Evolutionary conservation across 2,888 invertebrate species (phyloP).

Genomic region (Elegia similella): DNA sequence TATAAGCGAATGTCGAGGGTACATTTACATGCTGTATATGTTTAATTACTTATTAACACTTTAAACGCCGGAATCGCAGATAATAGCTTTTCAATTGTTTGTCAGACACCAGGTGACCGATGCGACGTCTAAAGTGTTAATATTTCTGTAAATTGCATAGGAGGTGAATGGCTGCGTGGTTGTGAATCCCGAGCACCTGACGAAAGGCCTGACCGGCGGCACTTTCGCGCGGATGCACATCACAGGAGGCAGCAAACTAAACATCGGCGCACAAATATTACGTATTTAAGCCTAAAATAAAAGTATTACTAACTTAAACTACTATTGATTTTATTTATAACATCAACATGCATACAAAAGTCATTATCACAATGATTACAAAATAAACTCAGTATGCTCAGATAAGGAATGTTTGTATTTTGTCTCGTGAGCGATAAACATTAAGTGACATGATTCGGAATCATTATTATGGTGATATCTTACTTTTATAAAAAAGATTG

Average conservation of each 20-base stretch:
- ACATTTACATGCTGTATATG: too few relatives aligned
- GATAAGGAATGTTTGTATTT: constrained; percentile 3
- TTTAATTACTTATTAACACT: too few relatives aligned
- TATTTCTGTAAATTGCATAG: constrained; percentile 68
- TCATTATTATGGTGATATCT: too few relatives aligned
- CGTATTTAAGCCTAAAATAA: constrained; percentile 50
- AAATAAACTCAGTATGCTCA: neutral
- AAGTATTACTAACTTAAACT: neutral
- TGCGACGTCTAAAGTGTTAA: neutral
- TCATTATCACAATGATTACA: neutral
- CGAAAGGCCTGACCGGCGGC: constrained; percentile 88
- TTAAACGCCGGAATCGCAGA: too few relatives aligned
- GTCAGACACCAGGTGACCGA: too few relatives aligned
- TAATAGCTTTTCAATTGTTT: too few relatives aligned
- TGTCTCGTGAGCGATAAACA: neutral
- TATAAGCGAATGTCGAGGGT: too few relatives aligned
- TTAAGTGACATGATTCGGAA: too few relatives aligned
- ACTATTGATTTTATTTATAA: neutral
- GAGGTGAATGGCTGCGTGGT: constrained; percentile 89
- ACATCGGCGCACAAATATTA: constrained; percentile 63
- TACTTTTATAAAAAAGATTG: too few relatives aligned
- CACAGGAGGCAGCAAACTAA: constrained; percentile 42
- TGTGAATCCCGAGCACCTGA: constrained; percentile 92
- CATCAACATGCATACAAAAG: neutral
- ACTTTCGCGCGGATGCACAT: constrained; percentile 88